phyloP scores from a whole-genome alignment of 2,113 vertebrate species.

The Notiomystis cincta region DNA sequence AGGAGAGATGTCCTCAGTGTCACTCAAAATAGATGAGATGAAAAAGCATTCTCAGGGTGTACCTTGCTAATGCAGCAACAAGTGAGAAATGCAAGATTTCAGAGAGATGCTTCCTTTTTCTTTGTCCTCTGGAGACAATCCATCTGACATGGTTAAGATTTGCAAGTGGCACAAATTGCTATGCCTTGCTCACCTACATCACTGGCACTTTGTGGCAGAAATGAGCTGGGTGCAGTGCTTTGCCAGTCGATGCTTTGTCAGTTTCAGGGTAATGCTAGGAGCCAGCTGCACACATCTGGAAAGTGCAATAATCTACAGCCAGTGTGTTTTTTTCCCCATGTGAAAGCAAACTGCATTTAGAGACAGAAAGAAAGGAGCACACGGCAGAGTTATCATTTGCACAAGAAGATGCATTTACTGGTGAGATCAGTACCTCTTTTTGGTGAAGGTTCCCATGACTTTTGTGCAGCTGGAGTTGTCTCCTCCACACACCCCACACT shows the following conservation, averaged over 20 bases:
- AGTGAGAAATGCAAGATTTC: not conserved
- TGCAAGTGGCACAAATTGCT: not conserved
- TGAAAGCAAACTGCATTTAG: not conserved
- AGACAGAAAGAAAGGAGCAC: not conserved
- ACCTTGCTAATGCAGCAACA: not conserved
- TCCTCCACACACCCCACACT: constrained; percentile 92
- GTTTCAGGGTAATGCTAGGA: not conserved
- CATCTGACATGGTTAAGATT: not conserved
- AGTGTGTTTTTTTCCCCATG: not conserved
- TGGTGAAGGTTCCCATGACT: constrained; percentile 90
- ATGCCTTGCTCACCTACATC: not conserved
- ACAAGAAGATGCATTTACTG: not conserved
- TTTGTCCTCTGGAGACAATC: not conserved
- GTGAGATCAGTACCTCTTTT: constrained; percentile 83
- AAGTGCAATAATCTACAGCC: not conserved
- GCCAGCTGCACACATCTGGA: not conserved
- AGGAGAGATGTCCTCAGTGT: not conserved
- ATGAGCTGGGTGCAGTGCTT: not conserved
- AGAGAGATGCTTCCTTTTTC: not conserved
- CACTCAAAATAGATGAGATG: not conserved
- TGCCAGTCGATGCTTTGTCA: not conserved
- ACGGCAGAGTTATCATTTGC: not conserved
- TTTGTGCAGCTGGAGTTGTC: constrained; percentile 91
- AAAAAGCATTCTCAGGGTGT: not conserved
- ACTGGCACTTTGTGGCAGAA: not conserved